These are phyloP conservation scores for Apis laboriosa DNA, from an alignment of 1,140 invertebrate genomes.

Conservation along the genomic window DNA sequence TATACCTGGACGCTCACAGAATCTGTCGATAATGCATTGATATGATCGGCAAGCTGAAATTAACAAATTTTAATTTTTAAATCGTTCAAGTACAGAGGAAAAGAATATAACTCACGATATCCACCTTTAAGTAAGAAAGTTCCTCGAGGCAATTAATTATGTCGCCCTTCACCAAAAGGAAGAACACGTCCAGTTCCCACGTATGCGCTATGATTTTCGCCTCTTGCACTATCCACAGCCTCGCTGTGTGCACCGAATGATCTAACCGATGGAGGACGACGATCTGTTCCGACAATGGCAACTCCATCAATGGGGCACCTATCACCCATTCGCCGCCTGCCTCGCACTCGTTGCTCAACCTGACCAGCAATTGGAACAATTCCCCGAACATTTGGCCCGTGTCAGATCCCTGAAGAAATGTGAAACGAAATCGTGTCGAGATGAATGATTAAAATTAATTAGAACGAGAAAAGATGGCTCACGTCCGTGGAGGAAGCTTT, in stretches of 20 bases:
- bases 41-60: constrained; percentile 83
- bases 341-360: constrained; percentile 86
- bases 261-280: constrained; percentile 89
- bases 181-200: constrained; percentile 88
- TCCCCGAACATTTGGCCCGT: constrained; percentile 84
- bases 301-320: constrained; percentile 85
- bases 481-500: constrained; percentile 63
- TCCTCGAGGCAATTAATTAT: constrained; percentile 85
- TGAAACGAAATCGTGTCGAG: too few species aligned
- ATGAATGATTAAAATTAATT: too few species aligned
- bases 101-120: too few species aligned
- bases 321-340: constrained; percentile 85
- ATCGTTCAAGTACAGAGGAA: too few species aligned
- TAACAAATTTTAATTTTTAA: too few species aligned
- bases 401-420: constrained; percentile 77
- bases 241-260: constrained; percentile 88
- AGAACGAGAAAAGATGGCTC: neutral
- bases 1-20: constrained; percentile 81
- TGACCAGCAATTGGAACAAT: constrained; percentile 84
- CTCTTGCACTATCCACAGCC: constrained; percentile 87
- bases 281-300: constrained; percentile 90
- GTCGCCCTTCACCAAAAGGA: constrained; percentile 82
- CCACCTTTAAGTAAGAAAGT: constrained; percentile 81
- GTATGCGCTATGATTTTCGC: constrained; percentile 86
- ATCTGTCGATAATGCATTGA: constrained; percentile 79